Percentiles rank a stretch among this genome's conserved stretches.
phyloP scores from a whole-genome alignment of 1,140 invertebrate species.

The Caenorhabditis briggsae region DNA sequence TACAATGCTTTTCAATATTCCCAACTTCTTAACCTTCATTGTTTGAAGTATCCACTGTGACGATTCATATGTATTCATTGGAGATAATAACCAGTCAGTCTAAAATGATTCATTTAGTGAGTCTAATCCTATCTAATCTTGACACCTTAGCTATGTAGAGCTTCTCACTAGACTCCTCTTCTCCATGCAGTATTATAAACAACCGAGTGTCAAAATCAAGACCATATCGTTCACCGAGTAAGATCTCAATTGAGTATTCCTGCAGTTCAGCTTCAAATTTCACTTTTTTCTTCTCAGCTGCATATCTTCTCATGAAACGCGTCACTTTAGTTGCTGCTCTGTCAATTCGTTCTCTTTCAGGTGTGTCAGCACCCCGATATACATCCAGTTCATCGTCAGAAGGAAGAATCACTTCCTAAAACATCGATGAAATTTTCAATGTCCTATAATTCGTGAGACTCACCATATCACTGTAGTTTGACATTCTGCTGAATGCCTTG shows the following conservation, averaged over 20 bases:
- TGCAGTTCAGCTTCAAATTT: conserved; percentile 27
- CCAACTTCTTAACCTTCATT: conserved; percentile 28
- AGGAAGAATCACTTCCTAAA: conserved; percentile 31
- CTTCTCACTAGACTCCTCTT: conserved; percentile 56
- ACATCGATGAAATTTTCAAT: neutral
- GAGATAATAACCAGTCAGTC: conserved; percentile 13
- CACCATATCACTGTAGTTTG: conserved; percentile 1
- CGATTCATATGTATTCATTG: neutral
- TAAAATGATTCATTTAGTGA: conserved; percentile 10
- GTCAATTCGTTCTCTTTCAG: conserved; percentile 3
- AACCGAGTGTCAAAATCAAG: conserved; percentile 63
- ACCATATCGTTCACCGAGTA: conserved; percentile 63
- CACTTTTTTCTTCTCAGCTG: conserved; percentile 52
- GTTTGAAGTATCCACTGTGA: neutral
- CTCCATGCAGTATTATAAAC: conserved; percentile 63
- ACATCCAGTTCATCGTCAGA: conserved; percentile 57
- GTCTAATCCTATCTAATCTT: neutral
- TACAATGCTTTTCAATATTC: conserved; percentile 64
- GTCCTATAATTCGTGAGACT: neutral
- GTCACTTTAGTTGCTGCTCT: conserved; percentile 62
- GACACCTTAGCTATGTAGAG: conserved; percentile 59
- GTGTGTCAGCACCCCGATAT: neutral
- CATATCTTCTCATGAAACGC: conserved; percentile 56
- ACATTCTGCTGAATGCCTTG: conserved; percentile 20
- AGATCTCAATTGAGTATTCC: conserved; percentile 60